Evolutionary conservation across 2,888 invertebrate species (phyloP).

Genomic region (Didymodactylos carnosus): DNA sequence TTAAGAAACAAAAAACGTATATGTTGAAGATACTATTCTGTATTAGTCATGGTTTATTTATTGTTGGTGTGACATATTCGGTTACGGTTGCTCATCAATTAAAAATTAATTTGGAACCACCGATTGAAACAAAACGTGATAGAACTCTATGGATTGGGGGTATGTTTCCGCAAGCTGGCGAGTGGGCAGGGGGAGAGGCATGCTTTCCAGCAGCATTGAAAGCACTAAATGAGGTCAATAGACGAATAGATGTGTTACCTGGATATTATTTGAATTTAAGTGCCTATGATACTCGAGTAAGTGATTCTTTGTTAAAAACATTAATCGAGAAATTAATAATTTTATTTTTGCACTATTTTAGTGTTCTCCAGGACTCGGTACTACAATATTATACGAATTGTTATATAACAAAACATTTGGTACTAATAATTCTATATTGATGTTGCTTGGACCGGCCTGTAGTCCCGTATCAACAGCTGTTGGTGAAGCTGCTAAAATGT

Average conservation of each 20-base stretch:
- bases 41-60: background rate
- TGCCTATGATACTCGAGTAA: slow-evolving; percentile 87
- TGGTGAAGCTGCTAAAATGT: slow-evolving; percentile 97
- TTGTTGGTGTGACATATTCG: background rate
- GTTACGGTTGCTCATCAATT: background rate
- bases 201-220: slow-evolving; percentile 91
- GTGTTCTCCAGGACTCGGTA: slow-evolving; percentile 95
- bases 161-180: background rate
- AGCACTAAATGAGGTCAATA: slow-evolving; percentile 86
- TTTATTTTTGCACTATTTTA: slow-evolving; percentile 37
- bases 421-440: slow-evolving; percentile 19
- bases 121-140: background rate
- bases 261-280: slow-evolving; percentile 73
- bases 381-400: slow-evolving; percentile 92
- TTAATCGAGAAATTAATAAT: background rate
- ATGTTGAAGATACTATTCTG: too few species aligned
- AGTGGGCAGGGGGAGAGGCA: slow-evolving; percentile 60
- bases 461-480: slow-evolving; percentile 96
- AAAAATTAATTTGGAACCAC: background rate
- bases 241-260: slow-evolving; percentile 60
- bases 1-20: too few species aligned
- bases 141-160: background rate
- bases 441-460: slow-evolving; percentile 59
- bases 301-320: slow-evolving; percentile 18
- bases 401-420: slow-evolving; percentile 56